Base-by-base conservation (phyloP, 2,797 vertebrate species). In the Yasuhikotakia modesta region DNA sequence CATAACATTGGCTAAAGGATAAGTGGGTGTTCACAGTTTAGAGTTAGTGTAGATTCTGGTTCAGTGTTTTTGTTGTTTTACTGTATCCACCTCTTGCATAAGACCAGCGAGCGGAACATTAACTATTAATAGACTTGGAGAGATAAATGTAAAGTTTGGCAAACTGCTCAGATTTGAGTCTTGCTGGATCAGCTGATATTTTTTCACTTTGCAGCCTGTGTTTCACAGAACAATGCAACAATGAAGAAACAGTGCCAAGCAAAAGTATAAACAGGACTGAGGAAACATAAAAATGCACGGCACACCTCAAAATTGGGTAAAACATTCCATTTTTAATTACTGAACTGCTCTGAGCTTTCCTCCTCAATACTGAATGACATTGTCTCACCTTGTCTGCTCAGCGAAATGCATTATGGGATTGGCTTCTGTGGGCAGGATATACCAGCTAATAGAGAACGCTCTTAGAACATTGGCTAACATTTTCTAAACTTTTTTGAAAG, bases 311-410 rank as follows among this genome's bases (percentile, higher is more conserved):
- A 27, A 27, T 60, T 11, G 55, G 24, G 21, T 57, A 60, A 58
- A 60, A 27, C 57, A 5, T 30, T 60, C 57, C 24, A 30, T 60
- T 60, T 24, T 60, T 14, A 60, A 4, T 30, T 60, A 30, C 24
- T 30, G 13, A 16, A 60, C 24, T 60, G 30, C 14, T 60, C 21
- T 57, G 55, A 27, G 27, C 13, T 27, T 24, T 22, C 21, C 55
- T 57, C 24, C 27, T 60, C 57, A 60, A 60, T 30, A 16, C 22
- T 17, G 14, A 30, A 60, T 60, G 57, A 30, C 24, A 60, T 60
- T 60, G 13, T 60, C 57, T 60, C 57, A 60, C 24, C 57, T 60
- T 60, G 57, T 60, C 57, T 60, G 57, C 57, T 17, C 57, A 60
- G 57, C 57, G 27, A 60, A 30, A 60, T 30, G 57, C 14, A 60